phyloP scores from a whole-genome alignment of 2,888 invertebrate species.

The Chromoteleia sp. region DNA sequence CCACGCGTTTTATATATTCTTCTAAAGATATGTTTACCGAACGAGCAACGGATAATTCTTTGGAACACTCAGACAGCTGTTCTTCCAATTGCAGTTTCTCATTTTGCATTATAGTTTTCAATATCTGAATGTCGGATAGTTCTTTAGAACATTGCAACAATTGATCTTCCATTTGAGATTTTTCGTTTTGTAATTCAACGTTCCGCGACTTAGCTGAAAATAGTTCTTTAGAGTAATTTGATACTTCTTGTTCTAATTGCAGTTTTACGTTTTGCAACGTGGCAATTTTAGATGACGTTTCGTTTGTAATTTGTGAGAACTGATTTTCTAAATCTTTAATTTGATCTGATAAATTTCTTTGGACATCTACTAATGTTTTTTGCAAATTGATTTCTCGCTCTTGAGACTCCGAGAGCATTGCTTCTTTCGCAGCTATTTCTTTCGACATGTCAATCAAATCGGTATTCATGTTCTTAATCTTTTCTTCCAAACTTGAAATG shows the following conservation, averaged over 20 bases:
- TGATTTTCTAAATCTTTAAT: slow-evolving; percentile 4
- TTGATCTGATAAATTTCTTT: neutral
- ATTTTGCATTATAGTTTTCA: slow-evolving; percentile 5
- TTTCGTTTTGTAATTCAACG: slow-evolving; percentile 19
- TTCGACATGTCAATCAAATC: slow-evolving; percentile 9
- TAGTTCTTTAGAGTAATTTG: slow-evolving; percentile 2
- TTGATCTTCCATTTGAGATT: neutral
- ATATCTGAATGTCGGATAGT: neutral
- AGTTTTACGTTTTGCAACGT: slow-evolving; percentile 1
- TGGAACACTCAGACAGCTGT: slow-evolving; percentile 11
- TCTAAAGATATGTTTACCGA: slow-evolving; percentile 34
- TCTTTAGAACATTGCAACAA: neutral
- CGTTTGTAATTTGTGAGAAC: neutral
- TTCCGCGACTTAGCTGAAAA: neutral
- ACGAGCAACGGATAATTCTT: slow-evolving; percentile 24
- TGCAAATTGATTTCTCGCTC: slow-evolving; percentile 24
- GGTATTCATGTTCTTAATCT: neutral
- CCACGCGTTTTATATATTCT: slow-evolving; percentile 36
- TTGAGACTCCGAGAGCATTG: slow-evolving; percentile 1
- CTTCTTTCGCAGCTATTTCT: slow-evolving; percentile 11
- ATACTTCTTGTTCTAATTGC: neutral
- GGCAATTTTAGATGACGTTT: neutral
- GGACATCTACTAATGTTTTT: slow-evolving; percentile 1
- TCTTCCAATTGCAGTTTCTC: slow-evolving; percentile 9
- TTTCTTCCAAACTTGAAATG: slow-evolving; percentile 19